phyloP scores from a whole-genome alignment of 2,113 vertebrate species.

The Antigone vipio region DNA sequence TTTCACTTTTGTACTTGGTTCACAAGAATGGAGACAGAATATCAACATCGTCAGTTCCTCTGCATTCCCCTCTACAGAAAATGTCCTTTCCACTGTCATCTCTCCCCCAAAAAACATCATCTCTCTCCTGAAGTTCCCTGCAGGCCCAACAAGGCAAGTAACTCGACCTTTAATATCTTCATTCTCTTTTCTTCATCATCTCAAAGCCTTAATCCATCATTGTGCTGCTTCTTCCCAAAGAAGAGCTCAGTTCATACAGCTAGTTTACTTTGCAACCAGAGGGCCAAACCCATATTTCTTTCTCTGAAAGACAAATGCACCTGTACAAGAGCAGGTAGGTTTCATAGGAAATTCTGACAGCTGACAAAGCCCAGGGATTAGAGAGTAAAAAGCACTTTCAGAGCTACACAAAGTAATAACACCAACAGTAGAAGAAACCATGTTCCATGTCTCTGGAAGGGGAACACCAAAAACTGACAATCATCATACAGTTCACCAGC shows the following conservation, averaged over 20 bases:
- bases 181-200: background rate
- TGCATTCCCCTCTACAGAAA: background rate
- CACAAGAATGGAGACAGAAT: background rate
- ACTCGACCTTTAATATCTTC: background rate
- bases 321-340: no score
- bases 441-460: background rate
- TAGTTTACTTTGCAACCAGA: background rate
- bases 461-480: background rate
- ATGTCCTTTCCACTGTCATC: rapidly evolving
- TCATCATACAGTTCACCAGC: background rate
- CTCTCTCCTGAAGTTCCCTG: background rate
- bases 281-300: background rate
- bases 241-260: background rate
- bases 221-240: background rate
- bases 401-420: background rate
- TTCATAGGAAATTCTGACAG: background rate
- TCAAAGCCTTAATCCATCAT: background rate
- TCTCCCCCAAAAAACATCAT: background rate
- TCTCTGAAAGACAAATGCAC: background rate
- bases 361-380: background rate
- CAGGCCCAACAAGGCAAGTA: background rate
- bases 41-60: background rate
- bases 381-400: background rate
- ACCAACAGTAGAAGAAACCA: background rate
- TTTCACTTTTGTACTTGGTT: background rate